Evolutionary conservation across 2,888 invertebrate species (phyloP).

Genomic region (Phragmatobia fuliginosa): DNA sequence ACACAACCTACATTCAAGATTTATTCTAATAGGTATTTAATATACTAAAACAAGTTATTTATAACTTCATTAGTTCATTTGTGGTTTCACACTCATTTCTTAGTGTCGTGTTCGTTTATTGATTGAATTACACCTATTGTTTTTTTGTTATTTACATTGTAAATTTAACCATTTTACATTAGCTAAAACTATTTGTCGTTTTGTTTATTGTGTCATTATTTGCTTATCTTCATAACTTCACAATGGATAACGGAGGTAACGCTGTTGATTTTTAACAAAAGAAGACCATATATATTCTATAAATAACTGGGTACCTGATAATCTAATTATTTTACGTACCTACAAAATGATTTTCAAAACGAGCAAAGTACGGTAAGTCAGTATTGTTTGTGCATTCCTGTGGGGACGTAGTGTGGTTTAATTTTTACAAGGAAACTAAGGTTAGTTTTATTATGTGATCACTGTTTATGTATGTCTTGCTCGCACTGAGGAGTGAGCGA

Average conservation of each 20-base stretch:
- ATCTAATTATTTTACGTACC: conserved; percentile 5
- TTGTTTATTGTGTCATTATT: conserved; percentile 16
- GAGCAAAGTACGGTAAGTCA: conserved; percentile 19
- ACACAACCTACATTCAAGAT: conserved; percentile 6
- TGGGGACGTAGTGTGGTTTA: conserved; percentile 6
- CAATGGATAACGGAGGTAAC: conserved; percentile 16
- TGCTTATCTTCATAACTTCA: conserved; percentile 3
- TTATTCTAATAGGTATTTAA: conserved; percentile 17
- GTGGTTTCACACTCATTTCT: conserved; percentile 21
- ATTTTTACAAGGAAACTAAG: background rate
- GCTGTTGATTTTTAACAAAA: conserved; percentile 17
- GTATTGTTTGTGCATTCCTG: conserved; percentile 12
- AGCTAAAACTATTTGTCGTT: background rate
- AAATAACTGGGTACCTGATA: background rate
- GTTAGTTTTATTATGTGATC: conserved; percentile 3
- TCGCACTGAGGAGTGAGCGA: background rate
- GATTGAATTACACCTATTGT: conserved; percentile 9
- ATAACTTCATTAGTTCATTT: conserved; percentile 15
- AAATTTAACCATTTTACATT: conserved; percentile 4
- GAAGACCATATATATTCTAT: background rate
- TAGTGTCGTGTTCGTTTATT: conserved; percentile 8
- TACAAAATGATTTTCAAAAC: conserved; percentile 14
- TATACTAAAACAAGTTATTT: background rate
- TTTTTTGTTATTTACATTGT: background rate
- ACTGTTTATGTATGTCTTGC: background rate